Percentiles rank a stretch among this genome's conserved stretches.
Conservation (phyloP, 1,140 invertebrate genomes). For the Proales similis region DNA sequence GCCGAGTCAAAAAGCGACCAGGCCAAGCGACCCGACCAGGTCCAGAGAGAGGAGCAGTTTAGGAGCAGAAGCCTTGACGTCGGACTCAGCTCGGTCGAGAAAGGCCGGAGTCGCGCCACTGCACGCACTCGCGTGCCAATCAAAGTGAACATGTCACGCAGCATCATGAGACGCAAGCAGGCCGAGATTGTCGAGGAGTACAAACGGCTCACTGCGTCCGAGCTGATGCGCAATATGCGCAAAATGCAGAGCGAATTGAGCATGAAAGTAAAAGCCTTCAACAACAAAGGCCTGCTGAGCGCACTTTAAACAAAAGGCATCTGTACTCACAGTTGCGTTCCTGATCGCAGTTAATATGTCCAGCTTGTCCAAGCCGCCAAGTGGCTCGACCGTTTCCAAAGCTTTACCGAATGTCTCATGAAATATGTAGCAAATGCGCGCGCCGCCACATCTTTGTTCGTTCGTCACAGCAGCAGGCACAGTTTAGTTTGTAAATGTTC, state of each 20-base stretch:
- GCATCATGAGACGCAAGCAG: conserved; percentile 26
- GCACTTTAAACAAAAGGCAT: neutral
- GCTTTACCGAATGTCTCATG: conserved; percentile 92
- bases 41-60: too few relatives aligned
- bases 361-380: conserved; percentile 80
- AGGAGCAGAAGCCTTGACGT: too few relatives aligned
- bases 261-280: conserved; percentile 21
- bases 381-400: conserved; percentile 83
- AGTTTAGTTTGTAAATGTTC: neutral
- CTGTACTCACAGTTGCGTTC: conserved; percentile 72
- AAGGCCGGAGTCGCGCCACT: too few relatives aligned
- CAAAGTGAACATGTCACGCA: conserved; percentile 17
- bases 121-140: conserved; percentile 4
- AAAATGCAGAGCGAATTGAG: conserved; percentile 24
- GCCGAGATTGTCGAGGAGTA: conserved; percentile 29
- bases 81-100: too few relatives aligned
- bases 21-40: too few relatives aligned
- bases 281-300: conserved; percentile 13
- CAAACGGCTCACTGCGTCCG: neutral
- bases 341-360: conserved; percentile 94
- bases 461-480: conserved; percentile 65
- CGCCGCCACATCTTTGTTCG: conserved; percentile 74
- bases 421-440: conserved; percentile 97
- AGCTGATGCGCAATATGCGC: conserved; percentile 17
- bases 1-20: too few relatives aligned